Conservation (phyloP, 2,797 vertebrate species). For the Simalia tracyae region DNA sequence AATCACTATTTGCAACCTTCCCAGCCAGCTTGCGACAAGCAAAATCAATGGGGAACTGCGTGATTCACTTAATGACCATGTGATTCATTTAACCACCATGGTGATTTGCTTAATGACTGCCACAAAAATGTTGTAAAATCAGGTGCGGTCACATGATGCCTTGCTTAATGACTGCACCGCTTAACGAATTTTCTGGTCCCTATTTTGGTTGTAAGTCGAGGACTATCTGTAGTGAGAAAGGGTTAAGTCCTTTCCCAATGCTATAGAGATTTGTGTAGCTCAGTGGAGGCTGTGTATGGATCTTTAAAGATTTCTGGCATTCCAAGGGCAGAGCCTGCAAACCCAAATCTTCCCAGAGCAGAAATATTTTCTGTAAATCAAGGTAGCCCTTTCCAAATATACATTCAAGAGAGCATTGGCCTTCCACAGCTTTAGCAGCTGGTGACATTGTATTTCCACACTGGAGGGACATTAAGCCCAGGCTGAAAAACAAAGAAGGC, state of each 20-base stretch:
- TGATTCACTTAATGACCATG: too few relatives aligned
- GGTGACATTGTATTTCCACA: conserved; percentile 37
- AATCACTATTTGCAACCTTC: too few relatives aligned
- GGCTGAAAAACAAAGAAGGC: conserved; percentile 49
- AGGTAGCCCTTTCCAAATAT: conserved; percentile 19
- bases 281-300: not conserved
- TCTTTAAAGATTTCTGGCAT: not conserved
- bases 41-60: too few relatives aligned
- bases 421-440: conserved; percentile 26
- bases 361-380: conserved; percentile 14
- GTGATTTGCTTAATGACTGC: too few relatives aligned
- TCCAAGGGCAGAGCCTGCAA: not conserved
- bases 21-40: too few relatives aligned
- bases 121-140: too few relatives aligned
- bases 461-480: conserved; percentile 45
- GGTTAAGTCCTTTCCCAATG: not conserved
- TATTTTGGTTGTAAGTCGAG: too few relatives aligned
- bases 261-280: not conserved
- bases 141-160: too few relatives aligned
- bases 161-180: too few relatives aligned
- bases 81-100: too few relatives aligned
- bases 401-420: conserved; percentile 5
- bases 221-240: not conserved
- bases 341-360: conserved; percentile 13
- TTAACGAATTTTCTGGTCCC: too few relatives aligned